Evolutionary conservation across 30 jellyfish, hydroid and myxozoan species (phyloP), one percentile per base, ranked within the genome.

Genomic region (Phacellophora camtschatica): DNA sequence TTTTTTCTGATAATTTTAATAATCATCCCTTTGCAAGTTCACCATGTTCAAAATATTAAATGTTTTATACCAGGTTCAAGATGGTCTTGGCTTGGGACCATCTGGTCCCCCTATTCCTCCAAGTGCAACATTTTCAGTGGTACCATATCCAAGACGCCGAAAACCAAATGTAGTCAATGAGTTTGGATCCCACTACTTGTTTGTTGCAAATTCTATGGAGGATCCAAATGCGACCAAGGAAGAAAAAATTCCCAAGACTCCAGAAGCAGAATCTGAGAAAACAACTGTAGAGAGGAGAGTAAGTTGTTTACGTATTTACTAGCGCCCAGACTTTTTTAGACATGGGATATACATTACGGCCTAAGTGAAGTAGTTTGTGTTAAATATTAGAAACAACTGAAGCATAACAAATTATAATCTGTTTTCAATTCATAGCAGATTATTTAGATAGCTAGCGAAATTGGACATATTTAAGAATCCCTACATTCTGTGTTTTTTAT

Each of bases 31-130:
- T n/a, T n/a, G n/a, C n/a, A n/a, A n/a, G n/a, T n/a, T n/a, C n/a
- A n/a, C n/a, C n/a, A n/a, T n/a, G n/a, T n/a, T n/a, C n/a, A n/a
- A n/a, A n/a, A n/a, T n/a, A n/a, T n/a, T n/a, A n/a, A n/a, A n/a
- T n/a, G n/a, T n/a, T n/a, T n/a, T n/a, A n/a, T n/a, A n/a, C 27
- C 39, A 92, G 98, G 96, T 92, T n/a, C 65, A 66, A 71, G 97
- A 92, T 66, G 98, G 96, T 15, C 86, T 92, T 66, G 97, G 96
- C 16, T 50, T 79, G 7, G 96, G 96, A n/a, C 86, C 95, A 20
- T 67, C 86, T 71, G 97, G 96, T 27, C 98, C 96, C 5, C 97
- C 98, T 5, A 61, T 92, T 13, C 98, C 98, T 7, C 96, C 97
- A 41, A 64, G 85, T 57, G 96, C 98, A 29, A 50, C 78, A 19